Percentiles rank a stretch among this genome's conserved stretches.
phyloP scores from a whole-genome alignment of 1,140 invertebrate species.

The Patella vulgata region DNA sequence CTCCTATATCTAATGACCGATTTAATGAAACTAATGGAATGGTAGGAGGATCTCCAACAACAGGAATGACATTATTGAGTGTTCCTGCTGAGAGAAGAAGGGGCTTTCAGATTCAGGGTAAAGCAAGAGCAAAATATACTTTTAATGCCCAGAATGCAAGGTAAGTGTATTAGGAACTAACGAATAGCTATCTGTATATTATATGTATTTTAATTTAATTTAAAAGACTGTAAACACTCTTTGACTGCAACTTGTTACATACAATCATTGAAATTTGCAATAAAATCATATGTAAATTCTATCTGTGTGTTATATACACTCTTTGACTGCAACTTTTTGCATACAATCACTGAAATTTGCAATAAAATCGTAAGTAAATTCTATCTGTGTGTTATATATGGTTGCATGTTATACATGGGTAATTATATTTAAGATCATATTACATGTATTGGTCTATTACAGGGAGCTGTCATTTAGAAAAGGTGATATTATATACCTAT shows the following conservation, averaged over 20 bases:
- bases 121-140: slow-evolving; percentile 86
- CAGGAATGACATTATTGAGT: slow-evolving; percentile 29
- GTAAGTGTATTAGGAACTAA: slow-evolving; percentile 33
- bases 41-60: not conserved
- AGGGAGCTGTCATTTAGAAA: slow-evolving; percentile 75
- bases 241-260: not conserved
- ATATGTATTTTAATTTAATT: too few relatives aligned
- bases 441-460: too few relatives aligned
- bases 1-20: slow-evolving; percentile 87
- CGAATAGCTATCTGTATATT: not conserved
- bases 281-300: not conserved
- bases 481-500: slow-evolving; percentile 73
- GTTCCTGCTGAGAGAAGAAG: slow-evolving; percentile 68
- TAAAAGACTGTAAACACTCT: too few relatives aligned
- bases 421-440: too few relatives aligned
- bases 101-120: slow-evolving; percentile 63
- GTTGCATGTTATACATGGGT: too few relatives aligned
- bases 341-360: not conserved
- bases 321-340: not conserved
- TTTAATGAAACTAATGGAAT: slow-evolving; percentile 83
- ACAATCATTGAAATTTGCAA: not conserved
- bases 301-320: too few relatives aligned
- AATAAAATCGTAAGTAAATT: not conserved
- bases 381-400: too few relatives aligned
- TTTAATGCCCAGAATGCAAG: slow-evolving; percentile 84